A percentile compares a stretch with the other conserved stretches of the same genome.
Conservation (phyloP, 2,888 invertebrate species). For the Rhamnusium bicolor region DNA sequence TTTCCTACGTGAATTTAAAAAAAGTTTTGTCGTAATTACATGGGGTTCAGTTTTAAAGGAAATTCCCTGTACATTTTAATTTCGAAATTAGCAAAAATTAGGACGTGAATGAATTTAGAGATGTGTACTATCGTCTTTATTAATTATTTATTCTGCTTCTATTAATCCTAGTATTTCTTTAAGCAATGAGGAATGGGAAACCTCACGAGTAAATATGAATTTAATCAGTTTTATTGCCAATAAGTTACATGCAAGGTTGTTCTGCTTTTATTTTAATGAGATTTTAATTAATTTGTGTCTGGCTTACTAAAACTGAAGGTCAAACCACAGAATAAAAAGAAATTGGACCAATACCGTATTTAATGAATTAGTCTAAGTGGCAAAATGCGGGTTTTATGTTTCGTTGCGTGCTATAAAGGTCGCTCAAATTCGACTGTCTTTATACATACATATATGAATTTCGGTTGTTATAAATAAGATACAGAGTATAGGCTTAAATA, state of each 20-base stretch:
- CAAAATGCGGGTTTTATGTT: background rate
- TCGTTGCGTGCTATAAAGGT: background rate
- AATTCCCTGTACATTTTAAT: too few species aligned
- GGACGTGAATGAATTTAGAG: too few species aligned
- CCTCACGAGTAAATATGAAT: background rate
- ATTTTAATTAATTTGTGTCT: slow-evolving; percentile 26
- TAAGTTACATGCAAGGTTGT: slow-evolving; percentile 21
- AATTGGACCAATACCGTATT: slow-evolving; percentile 10
- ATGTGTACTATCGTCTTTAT: too few species aligned
- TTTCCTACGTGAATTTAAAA: too few species aligned
- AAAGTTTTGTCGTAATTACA: too few species aligned
- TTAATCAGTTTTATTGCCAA: background rate
- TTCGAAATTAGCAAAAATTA: too few species aligned
- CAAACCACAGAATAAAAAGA: slow-evolving; percentile 17
- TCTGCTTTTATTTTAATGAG: slow-evolving; percentile 26
- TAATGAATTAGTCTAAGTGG: background rate
- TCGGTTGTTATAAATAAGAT: too few species aligned
- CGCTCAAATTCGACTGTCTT: too few species aligned
- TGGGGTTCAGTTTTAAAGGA: too few species aligned
- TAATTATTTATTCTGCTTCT: background rate
- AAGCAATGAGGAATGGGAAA: background rate
- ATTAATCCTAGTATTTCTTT: background rate
- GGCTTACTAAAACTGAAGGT: slow-evolving; percentile 15
- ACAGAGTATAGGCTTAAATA: too few species aligned
- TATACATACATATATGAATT: too few species aligned